Percentiles rank a stretch among this genome's conserved stretches.
Conservation (phyloP, 2,888 invertebrate species). For the Protophormia terraenovae region DNA sequence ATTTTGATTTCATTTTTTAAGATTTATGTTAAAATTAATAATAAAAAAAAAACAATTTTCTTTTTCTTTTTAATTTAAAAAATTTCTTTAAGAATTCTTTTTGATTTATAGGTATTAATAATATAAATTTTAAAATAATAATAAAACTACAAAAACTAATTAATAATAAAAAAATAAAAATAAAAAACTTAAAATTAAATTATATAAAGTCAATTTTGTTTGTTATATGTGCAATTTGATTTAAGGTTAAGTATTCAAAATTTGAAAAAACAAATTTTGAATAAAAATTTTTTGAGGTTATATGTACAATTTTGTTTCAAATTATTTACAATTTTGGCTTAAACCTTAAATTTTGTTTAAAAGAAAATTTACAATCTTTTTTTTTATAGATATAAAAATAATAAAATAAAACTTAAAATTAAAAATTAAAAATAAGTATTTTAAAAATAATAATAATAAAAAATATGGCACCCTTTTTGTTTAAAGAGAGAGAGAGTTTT, state of each 20-base stretch:
- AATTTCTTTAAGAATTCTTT: conserved; percentile 62
- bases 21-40: conserved; percentile 1
- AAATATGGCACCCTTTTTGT: conserved; percentile 73
- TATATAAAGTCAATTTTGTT: conserved; percentile 15
- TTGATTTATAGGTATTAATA: conserved; percentile 61
- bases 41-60: conserved; percentile 35
- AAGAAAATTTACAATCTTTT: conserved; percentile 35
- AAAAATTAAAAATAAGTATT: conserved; percentile 21
- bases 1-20: conserved; percentile 76
- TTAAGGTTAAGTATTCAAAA: conserved; percentile 17
- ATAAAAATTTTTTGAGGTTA: not conserved
- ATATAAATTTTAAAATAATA: conserved; percentile 42
- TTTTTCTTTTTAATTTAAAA: not conserved
- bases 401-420: conserved; percentile 1
- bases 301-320: conserved; percentile 48
- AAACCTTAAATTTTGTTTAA: conserved; percentile 27
- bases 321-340: conserved; percentile 50
- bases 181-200: conserved; percentile 28
- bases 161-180: conserved; percentile 62
- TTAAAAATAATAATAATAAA: conserved; percentile 11
- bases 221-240: conserved; percentile 39
- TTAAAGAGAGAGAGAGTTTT: conserved; percentile 41
- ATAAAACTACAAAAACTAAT: conserved; percentile 26
- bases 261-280: no score
- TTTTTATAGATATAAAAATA: not conserved